These are phyloP conservation scores for Balanococcus diminutus DNA, from an alignment of 2,888 invertebrate genomes.

Conservation along the genomic window DNA sequence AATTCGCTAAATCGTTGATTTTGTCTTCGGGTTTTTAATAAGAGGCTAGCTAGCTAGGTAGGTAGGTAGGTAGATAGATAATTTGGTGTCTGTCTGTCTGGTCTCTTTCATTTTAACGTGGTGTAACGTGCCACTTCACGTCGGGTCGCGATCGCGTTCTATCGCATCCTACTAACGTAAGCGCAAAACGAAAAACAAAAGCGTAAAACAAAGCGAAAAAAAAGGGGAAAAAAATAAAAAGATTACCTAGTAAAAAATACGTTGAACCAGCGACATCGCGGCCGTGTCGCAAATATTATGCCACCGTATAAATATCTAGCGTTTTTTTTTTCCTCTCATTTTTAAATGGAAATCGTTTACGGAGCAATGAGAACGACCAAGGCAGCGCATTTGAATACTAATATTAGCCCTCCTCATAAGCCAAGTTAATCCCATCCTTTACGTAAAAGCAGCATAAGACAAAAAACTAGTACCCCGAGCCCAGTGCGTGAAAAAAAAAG, in stretches of 20 bases:
- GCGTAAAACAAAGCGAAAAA: conserved; percentile 26
- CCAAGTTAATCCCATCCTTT: conserved; percentile 46
- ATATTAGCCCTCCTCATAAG: conserved; percentile 26
- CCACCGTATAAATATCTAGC: background rate
- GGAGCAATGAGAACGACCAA: conserved; percentile 11
- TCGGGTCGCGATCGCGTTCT: background rate
- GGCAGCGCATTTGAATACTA: conserved; percentile 39
- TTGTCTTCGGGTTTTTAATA: no score
- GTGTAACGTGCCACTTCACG: no score
- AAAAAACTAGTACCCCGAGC: conserved; percentile 49
- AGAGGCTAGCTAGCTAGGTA: no score
- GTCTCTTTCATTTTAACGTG: background rate
- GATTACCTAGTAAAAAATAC: background rate
- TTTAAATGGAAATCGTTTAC: conserved; percentile 21
- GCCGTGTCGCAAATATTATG: background rate
- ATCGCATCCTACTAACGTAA: background rate
- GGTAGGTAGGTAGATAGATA: no score
- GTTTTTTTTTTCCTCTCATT: background rate
- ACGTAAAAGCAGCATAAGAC: conserved; percentile 48
- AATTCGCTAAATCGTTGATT: no score
- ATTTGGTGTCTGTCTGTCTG: no score
- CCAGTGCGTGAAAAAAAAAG: conserved; percentile 25
- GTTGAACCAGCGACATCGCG: background rate
- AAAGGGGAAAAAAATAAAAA: no score
- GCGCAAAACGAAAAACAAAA: background rate